Percentiles rank a stretch among this genome's conserved stretches.
Evolutionary conservation across 1,140 invertebrate genomes (phyloP).

Genomic region (Neodiprion pinetum): DNA sequence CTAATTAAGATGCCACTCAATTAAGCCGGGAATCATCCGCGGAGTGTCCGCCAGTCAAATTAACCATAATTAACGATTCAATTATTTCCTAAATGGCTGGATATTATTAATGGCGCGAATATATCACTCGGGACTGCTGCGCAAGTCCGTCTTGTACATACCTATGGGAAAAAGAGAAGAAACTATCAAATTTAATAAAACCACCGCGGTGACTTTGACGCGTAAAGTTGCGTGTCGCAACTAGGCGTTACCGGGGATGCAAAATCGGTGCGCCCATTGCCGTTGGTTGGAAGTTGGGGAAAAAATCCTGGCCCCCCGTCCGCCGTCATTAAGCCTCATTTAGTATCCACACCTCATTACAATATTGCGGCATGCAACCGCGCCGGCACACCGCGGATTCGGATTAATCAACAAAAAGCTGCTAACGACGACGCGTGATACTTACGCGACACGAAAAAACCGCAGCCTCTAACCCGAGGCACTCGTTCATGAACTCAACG

Average conservation of each 20-base stretch:
- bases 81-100: neutral
- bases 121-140: neutral
- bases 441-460: constrained; percentile 36
- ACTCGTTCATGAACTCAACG: constrained; percentile 49
- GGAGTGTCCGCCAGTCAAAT: neutral
- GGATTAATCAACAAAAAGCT: constrained; percentile 52
- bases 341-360: constrained; percentile 59
- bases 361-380: constrained; percentile 40
- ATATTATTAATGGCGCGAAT: neutral
- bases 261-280: neutral
- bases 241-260: neutral
- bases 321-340: constrained; percentile 57
- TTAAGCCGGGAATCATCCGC: neutral
- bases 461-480: constrained; percentile 27
- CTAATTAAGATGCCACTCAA: constrained; percentile 4
- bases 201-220: too few species aligned
- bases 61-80: neutral
- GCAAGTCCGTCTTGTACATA: neutral
- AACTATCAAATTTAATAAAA: too few species aligned
- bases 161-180: neutral
- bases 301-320: constrained; percentile 3
- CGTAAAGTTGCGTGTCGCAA: neutral
- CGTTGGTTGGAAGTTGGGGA: too few species aligned
- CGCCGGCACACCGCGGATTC: constrained; percentile 33
- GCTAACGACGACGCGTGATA: constrained; percentile 47